A percentile compares a stretch with the other conserved stretches of the same genome.
Conservation (phyloP, 1,140 invertebrate genomes). For the Neodiprion pinetum region DNA sequence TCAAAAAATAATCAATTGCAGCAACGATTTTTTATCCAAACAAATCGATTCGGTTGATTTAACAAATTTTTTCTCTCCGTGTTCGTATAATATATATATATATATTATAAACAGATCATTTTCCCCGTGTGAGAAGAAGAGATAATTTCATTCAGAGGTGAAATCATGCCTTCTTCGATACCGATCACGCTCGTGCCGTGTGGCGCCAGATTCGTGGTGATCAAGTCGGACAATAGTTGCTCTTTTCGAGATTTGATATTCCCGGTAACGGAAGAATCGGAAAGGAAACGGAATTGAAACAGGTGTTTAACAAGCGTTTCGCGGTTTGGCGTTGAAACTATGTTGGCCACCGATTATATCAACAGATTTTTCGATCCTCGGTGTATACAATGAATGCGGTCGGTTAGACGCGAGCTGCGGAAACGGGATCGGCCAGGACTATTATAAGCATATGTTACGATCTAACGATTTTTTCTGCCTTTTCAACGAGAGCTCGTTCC, state of each 20-base stretch:
- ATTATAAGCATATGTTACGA: background rate
- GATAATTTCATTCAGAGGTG: background rate
- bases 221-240: background rate
- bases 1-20: too few species aligned
- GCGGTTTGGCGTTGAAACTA: background rate
- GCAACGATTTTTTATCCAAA: too few species aligned
- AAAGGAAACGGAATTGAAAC: background rate
- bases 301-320: background rate
- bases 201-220: background rate
- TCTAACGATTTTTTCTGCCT: background rate
- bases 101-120: too few species aligned
- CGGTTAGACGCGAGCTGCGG: background rate
- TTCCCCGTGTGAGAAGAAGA: background rate
- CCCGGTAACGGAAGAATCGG: background rate
- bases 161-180: background rate
- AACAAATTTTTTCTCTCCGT: too few species aligned
- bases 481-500: background rate
- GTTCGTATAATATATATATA: too few species aligned
- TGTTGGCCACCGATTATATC: background rate
- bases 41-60: too few species aligned
- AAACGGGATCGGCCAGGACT: background rate
- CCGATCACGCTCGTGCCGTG: background rate
- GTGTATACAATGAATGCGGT: background rate
- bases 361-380: background rate
- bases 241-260: background rate